Evolutionary conservation across 2,113 vertebrate genomes (phyloP).

Genomic region (Semicossyphus pulcher): DNA sequence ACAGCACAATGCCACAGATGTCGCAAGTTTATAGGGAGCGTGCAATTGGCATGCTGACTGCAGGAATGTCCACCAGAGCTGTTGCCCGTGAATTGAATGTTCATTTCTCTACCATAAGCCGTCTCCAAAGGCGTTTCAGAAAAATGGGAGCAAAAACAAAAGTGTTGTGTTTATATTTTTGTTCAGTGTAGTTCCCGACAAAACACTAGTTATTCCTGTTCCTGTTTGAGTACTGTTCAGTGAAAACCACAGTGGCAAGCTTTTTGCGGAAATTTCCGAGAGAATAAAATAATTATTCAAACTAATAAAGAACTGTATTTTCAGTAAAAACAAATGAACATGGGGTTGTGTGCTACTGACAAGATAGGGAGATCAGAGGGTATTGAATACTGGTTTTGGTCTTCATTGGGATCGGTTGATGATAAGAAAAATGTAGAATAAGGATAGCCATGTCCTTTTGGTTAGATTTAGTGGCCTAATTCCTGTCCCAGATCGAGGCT

Average conservation of each 20-base stretch:
- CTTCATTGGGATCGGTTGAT: conserved; percentile 23
- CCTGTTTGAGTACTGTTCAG: background rate
- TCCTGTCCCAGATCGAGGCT: background rate
- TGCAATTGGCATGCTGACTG: too few species aligned
- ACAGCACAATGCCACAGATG: too few species aligned
- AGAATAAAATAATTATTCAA: too few species aligned
- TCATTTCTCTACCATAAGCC: too few species aligned
- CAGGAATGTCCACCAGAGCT: too few species aligned
- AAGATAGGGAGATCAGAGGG: background rate
- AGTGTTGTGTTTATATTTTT: too few species aligned
- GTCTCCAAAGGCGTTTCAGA: too few species aligned
- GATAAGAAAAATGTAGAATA: conserved; percentile 8
- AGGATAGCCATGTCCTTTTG: background rate
- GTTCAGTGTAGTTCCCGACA: background rate
- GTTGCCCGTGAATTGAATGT: too few species aligned
- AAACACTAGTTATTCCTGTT: background rate
- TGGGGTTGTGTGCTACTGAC: background rate
- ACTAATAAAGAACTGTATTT: background rate
- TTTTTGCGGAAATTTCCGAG: background rate
- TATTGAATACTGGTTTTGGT: background rate
- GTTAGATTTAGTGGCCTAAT: background rate
- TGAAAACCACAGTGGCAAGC: background rate
- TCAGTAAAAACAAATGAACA: background rate
- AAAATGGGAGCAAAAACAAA: too few species aligned
- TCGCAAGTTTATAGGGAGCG: too few species aligned